Evolutionary conservation across 2,113 vertebrate genomes (phyloP).

Genomic region (Uria aalge): DNA sequence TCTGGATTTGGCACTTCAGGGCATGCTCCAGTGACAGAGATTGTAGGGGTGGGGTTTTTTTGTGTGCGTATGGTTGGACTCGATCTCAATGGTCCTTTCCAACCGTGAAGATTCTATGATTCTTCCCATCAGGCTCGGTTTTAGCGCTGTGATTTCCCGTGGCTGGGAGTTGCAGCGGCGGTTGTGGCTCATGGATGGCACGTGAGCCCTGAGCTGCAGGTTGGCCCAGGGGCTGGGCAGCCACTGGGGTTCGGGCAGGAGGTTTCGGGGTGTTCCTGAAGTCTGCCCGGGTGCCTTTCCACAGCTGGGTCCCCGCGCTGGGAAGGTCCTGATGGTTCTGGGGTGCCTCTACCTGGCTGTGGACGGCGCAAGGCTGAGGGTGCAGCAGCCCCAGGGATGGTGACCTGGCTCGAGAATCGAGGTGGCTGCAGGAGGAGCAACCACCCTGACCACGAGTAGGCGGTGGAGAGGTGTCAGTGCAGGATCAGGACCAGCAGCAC

Average conservation of each 20-base stretch:
- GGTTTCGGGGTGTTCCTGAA: neutral
- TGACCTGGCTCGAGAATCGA: neutral
- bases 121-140: neutral
- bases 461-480: neutral
- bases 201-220: neutral
- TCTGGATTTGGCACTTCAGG: too few species aligned
- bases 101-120: too few species aligned
- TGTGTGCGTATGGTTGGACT: too few species aligned
- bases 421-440: neutral
- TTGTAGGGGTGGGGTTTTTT: too few species aligned
- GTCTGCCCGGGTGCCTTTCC: neutral
- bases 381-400: neutral
- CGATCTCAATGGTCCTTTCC: too few species aligned
- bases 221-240: neutral
- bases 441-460: neutral
- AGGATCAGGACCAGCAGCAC: neutral
- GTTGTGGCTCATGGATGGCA: fast-evolving
- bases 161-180: neutral
- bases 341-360: neutral
- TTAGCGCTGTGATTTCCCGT: neutral
- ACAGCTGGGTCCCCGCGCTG: fast-evolving
- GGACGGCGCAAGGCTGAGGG: fast-evolving
- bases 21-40: too few species aligned
- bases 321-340: neutral
- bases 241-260: neutral